Conservation (phyloP, 2,113 vertebrate species). For the Sula dactylatra region DNA sequence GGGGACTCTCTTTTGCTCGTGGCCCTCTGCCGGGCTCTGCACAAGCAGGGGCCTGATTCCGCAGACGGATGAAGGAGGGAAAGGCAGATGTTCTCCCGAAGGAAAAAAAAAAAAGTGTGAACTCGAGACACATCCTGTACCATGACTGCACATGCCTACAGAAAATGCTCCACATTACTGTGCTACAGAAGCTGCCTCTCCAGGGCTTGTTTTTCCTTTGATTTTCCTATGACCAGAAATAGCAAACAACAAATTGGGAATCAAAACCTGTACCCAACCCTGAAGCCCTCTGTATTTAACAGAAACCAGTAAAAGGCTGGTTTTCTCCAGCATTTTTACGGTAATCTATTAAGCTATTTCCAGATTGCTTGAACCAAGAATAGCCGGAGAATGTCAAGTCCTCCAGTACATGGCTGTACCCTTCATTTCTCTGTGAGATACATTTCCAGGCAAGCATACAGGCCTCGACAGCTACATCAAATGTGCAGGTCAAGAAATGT, state of each 20-base stretch:
- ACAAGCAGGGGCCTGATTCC: constrained; percentile 8
- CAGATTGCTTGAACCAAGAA: constrained; percentile 2
- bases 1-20: neutral
- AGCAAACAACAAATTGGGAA: neutral
- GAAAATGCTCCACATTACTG: neutral
- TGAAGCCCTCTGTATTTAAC: neutral
- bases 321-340: neutral
- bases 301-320: neutral
- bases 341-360: neutral
- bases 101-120: neutral
- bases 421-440: neutral
- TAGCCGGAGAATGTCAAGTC: constrained; percentile 15
- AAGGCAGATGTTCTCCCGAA: neutral
- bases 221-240: neutral
- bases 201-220: neutral
- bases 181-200: neutral
- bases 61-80: neutral
- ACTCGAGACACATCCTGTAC: neutral
- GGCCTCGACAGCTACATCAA: neutral
- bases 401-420: neutral
- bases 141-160: neutral
- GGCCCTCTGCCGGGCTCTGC: neutral
- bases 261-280: neutral
- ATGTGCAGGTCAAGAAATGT: neutral
- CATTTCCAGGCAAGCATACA: neutral